These are phyloP conservation scores for Lymantria monacha DNA, from an alignment of 2,888 invertebrate species.

Conservation along the genomic window DNA sequence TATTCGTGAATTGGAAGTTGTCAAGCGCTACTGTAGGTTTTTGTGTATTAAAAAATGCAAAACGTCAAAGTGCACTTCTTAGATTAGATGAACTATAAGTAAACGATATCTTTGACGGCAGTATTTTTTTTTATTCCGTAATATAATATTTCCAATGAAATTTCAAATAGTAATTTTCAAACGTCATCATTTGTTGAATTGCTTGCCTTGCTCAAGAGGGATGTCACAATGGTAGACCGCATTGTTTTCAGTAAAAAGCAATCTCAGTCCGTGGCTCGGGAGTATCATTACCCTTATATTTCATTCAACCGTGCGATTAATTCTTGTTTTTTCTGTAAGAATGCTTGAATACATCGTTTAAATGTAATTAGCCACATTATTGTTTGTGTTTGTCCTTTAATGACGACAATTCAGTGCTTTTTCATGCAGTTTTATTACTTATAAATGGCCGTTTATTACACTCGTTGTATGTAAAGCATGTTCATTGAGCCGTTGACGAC, in stretches of 20 bases:
- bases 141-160: neutral
- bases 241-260: slow-evolving; percentile 19
- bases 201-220: neutral
- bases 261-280: slow-evolving; percentile 15
- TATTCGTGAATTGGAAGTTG: too few relatives aligned
- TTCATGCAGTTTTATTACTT: slow-evolving; percentile 45
- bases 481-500: slow-evolving; percentile 26
- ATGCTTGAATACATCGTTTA: slow-evolving; percentile 67
- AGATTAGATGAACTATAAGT: too few relatives aligned
- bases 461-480: slow-evolving; percentile 26
- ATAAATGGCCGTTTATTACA: slow-evolving; percentile 47
- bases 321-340: slow-evolving; percentile 50
- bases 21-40: too few relatives aligned
- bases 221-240: slow-evolving; percentile 15
- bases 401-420: slow-evolving; percentile 43
- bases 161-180: neutral
- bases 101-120: slow-evolving; percentile 1
- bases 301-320: slow-evolving; percentile 37
- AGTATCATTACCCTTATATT: slow-evolving; percentile 13
- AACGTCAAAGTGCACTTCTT: too few relatives aligned
- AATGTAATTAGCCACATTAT: slow-evolving; percentile 67
- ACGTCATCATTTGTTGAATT: neutral
- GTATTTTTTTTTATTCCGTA: neutral
- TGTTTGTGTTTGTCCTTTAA: slow-evolving; percentile 59
- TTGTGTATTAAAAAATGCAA: too few relatives aligned